These are phyloP conservation scores for Thelaira solivaga DNA, from an alignment of 2,888 invertebrate genomes.

Conservation along the genomic window DNA sequence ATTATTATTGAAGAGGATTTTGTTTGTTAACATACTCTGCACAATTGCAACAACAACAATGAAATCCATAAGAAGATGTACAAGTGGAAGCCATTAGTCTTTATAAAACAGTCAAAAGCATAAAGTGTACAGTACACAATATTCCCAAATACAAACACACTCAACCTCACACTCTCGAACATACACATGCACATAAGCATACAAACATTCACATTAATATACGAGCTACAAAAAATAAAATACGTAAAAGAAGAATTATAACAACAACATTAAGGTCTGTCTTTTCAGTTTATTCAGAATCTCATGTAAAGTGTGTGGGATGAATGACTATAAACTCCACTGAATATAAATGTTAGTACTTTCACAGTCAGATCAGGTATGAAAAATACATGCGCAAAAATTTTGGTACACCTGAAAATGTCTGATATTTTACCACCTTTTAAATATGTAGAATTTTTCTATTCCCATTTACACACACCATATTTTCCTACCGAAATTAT, in stretches of 20 bases:
- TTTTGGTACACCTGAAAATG: too few relatives aligned
- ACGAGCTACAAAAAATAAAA: neutral
- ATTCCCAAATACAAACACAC: too few relatives aligned
- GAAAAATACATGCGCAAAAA: too few relatives aligned
- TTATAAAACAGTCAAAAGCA: slow-evolving; percentile 60
- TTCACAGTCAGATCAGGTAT: too few relatives aligned
- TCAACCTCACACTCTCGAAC: too few relatives aligned
- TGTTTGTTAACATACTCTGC: slow-evolving; percentile 53
- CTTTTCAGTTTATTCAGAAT: neutral
- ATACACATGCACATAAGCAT: neutral
- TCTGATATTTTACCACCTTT: too few relatives aligned
- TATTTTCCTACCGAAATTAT: too few relatives aligned
- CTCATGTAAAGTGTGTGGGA: slow-evolving; percentile 27
- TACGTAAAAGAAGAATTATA: slow-evolving; percentile 9
- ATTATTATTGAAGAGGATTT: slow-evolving; percentile 53
- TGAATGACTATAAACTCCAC: slow-evolving; percentile 50
- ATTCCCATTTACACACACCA: too few relatives aligned
- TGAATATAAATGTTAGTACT: slow-evolving; percentile 17
- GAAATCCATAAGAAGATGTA: slow-evolving; percentile 54
- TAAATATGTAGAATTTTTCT: too few relatives aligned
- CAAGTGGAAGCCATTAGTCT: slow-evolving; percentile 63
- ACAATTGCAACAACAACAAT: slow-evolving; percentile 3
- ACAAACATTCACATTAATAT: neutral
- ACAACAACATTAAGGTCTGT: slow-evolving; percentile 36
- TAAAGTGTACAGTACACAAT: slow-evolving; percentile 31